A percentile compares a stretch with the other conserved stretches of the same genome.
phyloP scores from a whole-genome alignment of 1,140 invertebrate species.

The Eupristina koningsbergeri region DNA sequence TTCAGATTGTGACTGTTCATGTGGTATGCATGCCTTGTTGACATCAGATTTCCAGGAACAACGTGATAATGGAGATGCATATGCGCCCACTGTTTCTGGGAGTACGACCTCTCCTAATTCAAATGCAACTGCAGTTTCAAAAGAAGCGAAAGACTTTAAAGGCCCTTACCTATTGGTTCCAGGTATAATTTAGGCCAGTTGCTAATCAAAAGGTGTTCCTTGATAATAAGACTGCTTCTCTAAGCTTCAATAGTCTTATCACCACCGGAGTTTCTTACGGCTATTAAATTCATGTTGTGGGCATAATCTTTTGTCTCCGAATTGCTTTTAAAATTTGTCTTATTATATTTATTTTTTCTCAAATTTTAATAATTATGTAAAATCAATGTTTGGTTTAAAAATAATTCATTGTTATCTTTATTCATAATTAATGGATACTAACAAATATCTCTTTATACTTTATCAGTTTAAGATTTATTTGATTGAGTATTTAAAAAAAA shows the following conservation, averaged over 20 bases:
- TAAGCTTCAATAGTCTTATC: conserved; percentile 25
- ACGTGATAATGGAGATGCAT: conserved; percentile 66
- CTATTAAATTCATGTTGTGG: conserved; percentile 12
- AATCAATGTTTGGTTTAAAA: not conserved
- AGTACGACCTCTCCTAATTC: conserved; percentile 74
- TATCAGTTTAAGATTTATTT: not conserved
- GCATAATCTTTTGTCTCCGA: not conserved
- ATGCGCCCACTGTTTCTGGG: conserved; percentile 68
- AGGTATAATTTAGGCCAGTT: conserved; percentile 77
- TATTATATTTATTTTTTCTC: too few species aligned
- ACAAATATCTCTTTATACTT: conserved; percentile 20
- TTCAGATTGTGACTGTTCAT: conserved; percentile 72
- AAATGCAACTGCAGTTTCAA: conserved; percentile 75
- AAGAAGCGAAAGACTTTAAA: conserved; percentile 78
- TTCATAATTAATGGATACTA: too few species aligned
- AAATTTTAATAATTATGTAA: too few species aligned
- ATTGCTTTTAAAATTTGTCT: too few species aligned
- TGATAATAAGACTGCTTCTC: conserved; percentile 32
- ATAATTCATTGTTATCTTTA: too few species aligned
- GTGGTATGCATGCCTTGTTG: conserved; percentile 74
- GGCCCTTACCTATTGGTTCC: conserved; percentile 85
- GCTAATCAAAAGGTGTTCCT: conserved; percentile 50
- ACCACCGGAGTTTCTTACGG: not conserved
- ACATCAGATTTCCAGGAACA: conserved; percentile 78
- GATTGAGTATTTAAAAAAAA: not conserved